Conservation (phyloP, 2,797 vertebrate genomes). For the Coccyzus lansbergi region DNA sequence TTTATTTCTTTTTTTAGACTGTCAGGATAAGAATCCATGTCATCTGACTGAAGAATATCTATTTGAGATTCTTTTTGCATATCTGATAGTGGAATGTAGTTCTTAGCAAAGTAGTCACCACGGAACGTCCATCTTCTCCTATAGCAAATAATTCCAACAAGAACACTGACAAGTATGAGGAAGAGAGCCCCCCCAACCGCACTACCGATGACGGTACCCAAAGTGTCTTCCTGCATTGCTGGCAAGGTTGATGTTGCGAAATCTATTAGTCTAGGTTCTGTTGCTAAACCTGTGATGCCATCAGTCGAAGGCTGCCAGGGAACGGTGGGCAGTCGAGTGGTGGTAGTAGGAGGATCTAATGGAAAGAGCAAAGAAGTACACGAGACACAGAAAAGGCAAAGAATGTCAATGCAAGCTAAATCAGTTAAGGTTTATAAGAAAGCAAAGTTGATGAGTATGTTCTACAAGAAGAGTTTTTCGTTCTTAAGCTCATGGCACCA, state of each 20-base stretch:
- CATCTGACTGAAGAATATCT: conserved; percentile 94
- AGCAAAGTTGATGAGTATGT: conserved; percentile 78
- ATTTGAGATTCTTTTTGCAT: conserved; percentile 98
- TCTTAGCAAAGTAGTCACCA: conserved; percentile 98
- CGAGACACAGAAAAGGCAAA: conserved; percentile 92
- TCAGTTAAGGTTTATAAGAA: conserved; percentile 80
- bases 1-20: conserved; percentile 84
- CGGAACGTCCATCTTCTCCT: conserved; percentile 93
- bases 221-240: conserved; percentile 83
- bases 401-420: conserved; percentile 94
- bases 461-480: conserved; percentile 81
- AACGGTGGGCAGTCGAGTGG: conserved; percentile 85
- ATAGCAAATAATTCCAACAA: conserved; percentile 87
- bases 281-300: conserved; percentile 83
- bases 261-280: conserved; percentile 78
- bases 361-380: conserved; percentile 86
- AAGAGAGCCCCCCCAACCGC: conserved; percentile 91
- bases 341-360: conserved; percentile 97
- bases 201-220: conserved; percentile 89
- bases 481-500: conserved; percentile 66
- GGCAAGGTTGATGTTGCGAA: conserved; percentile 88
- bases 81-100: conserved; percentile 95
- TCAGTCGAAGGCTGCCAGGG: conserved; percentile 84
- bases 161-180: conserved; percentile 86
- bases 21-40: conserved; percentile 86